Base-by-base conservation (phyloP, 2,113 vertebrate species). In the Sander vitreus region DNA sequence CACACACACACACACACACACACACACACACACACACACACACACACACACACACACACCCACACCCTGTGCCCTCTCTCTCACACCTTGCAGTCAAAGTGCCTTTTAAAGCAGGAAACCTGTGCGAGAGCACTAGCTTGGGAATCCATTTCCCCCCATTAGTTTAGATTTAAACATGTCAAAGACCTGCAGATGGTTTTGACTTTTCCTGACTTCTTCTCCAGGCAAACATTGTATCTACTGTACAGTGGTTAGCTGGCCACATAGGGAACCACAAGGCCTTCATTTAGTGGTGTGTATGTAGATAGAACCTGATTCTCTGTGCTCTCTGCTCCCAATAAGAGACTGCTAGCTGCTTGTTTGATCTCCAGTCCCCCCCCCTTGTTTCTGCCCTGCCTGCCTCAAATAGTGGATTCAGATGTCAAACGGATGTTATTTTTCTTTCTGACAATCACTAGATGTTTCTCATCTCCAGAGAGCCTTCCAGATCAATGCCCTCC, bases 151-250 rank as follows among this genome's bases (percentile, higher is more conserved):
- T 87, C 64, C 65, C 73, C 85, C 88, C 76, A 91, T 93, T 91
- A 91, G 80, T 91, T 89, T 81, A 71, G 71, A 86, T 87, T 81
- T 89, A 93, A 94, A 93, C 88, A 88, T 92, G 86, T 91, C 88
- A 84, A 67, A 78, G 73, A 85, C 72, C 78, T 70, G 81, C 90
- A 93, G 83, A 90, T 91, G 85, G 90, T 91, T 92, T 86, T 62
- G 81, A 83, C 81, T 86, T 91, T 59, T 90, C 48, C 76, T 85
- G 83, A 87, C 76, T 76, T 84, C 47, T 83, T 90, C 75, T 87
- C 79, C 87, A 84, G 80, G 76, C 72, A 86, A 87, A 43, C 68
- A 69, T 73, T 69, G 45, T 71, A 63, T 85, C 77, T 76, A 59
- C 75, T 86, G 57, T 60, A 84, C 33, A 45, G 36, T 78, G 74